Percentiles rank a stretch among this genome's conserved stretches.
These are phyloP conservation scores for Galeopsomyia nigrocyanea DNA, from an alignment of 2,888 invertebrate species.

Conservation along the genomic window DNA sequence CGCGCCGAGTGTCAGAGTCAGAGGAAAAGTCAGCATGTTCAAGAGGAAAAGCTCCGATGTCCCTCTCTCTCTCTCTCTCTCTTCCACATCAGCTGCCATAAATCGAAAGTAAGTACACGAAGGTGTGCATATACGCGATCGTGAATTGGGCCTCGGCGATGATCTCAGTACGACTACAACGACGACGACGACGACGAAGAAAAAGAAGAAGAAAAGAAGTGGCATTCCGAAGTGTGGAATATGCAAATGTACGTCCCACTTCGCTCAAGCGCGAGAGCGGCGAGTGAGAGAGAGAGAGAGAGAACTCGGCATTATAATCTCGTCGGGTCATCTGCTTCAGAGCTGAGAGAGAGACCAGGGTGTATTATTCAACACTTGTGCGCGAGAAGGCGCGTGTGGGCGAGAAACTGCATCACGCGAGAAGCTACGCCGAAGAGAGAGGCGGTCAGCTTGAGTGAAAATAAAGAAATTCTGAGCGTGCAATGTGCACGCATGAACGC, in stretches of 20 bases:
- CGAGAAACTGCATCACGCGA: conserved; percentile 32
- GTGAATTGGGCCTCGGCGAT: conserved; percentile 2
- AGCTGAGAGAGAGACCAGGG: too few species aligned
- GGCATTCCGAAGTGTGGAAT: conserved; percentile 26
- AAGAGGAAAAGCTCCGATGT: conserved; percentile 1
- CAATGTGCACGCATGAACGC: too few species aligned
- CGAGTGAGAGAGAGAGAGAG: background rate
- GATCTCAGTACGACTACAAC: too few species aligned
- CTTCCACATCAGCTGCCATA: background rate
- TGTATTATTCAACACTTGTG: conserved; percentile 57
- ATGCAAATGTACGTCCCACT: conserved; percentile 34
- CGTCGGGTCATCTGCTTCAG: conserved; percentile 28
- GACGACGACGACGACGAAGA: too few species aligned
- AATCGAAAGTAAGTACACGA: conserved; percentile 11
- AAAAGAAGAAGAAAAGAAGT: background rate
- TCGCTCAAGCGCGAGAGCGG: background rate
- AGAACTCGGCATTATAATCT: conserved; percentile 19
- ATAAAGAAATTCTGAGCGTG: background rate
- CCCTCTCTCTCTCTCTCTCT: too few species aligned
- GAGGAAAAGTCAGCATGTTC: background rate
- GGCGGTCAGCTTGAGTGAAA: background rate
- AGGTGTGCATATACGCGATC: background rate
- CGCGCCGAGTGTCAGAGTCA: conserved; percentile 11
- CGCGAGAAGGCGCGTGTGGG: conserved; percentile 40
- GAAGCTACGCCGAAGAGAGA: conserved; percentile 22